Percentiles rank a stretch among this genome's conserved stretches.
Evolutionary conservation across 2,113 vertebrate genomes (phyloP).

Genomic region (Suncus etruscus): DNA sequence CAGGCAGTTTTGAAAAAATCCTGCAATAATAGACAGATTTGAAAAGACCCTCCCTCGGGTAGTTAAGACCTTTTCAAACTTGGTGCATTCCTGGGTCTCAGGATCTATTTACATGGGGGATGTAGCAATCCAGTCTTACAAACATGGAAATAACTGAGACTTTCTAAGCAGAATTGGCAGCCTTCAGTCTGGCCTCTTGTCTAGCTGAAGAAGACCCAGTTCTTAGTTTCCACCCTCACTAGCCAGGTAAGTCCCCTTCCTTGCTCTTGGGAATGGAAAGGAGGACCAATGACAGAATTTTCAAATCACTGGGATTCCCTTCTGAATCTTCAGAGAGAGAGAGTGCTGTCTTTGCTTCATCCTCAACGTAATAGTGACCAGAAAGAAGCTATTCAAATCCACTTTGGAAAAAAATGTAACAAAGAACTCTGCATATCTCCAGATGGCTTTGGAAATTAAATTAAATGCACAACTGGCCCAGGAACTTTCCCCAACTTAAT

Average conservation of each 20-base stretch:
- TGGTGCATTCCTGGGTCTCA: no score
- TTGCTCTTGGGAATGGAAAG: not conserved
- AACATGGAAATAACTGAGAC: not conserved
- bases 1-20: no score
- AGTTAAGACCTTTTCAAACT: no score
- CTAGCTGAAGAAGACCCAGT: not conserved
- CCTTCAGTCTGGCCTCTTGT: not conserved
- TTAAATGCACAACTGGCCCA: constrained; percentile 85
- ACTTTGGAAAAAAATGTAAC: constrained; percentile 58
- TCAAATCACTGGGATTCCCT: not conserved
- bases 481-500: constrained; percentile 85
- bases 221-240: not conserved
- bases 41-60: no score
- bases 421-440: constrained; percentile 83
- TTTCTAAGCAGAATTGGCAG: not conserved
- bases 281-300: not conserved
- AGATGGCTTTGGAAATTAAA: constrained; percentile 88
- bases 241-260: not conserved
- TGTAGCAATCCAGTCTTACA: not conserved
- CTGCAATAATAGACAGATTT: no score
- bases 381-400: constrained; percentile 78
- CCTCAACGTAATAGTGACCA: constrained; percentile 76
- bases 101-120: no score
- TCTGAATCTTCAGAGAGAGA: not conserved
- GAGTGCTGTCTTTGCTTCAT: constrained; percentile 47